Evolutionary conservation across 2,797 vertebrate species (phyloP), one percentile per base, ranked within the genome.

Genomic region (Macrochelys suwanniensis): DNA sequence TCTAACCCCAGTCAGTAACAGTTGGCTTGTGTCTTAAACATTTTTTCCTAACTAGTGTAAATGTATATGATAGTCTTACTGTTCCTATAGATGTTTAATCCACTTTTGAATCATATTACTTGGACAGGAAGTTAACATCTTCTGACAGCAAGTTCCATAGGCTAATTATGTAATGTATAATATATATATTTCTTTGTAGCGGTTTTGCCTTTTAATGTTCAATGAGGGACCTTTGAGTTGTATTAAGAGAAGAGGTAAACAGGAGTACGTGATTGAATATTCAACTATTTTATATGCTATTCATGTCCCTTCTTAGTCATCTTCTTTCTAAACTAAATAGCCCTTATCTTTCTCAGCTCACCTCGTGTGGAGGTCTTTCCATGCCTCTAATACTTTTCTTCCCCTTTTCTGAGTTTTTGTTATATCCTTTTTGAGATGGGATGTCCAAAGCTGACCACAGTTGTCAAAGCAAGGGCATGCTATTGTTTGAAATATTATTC

Each of bases 381-480:
- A 45, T 53, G 17, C 53, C 65, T 81, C 4, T 57, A 49, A 17
- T 47, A 42, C n/a, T 88, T 15, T 92, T 90, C 8, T 19, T 28
- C 2, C 31, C 57, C 45, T 19, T 6, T 31, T 86, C 65, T 84
- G 53, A 33, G 25, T 76, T 77, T 68, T 15, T 51, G 0, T 0
- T 7, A 1, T 33, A 6, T 16, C 0, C 11, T 23, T 90, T 79
- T 78, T 61, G 31, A 45, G n/a, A 89, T 90, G 28, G 19, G 15
- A 61, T 12, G 17, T n/a, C 12, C 56, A 79, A 28, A 79, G 1
- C 50, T 80, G 87, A 85, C 26, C 7, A 57, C 11, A 57, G 78
- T 80, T n/a, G 13, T 71, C 47, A 78, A 42, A 12, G 23, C 56
- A 37, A 3, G 28, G 28, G 21, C 9, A 61, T 45, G 47, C 5